Conservation (phyloP, 1,140 invertebrate species). For the Colletes latitarsis region DNA sequence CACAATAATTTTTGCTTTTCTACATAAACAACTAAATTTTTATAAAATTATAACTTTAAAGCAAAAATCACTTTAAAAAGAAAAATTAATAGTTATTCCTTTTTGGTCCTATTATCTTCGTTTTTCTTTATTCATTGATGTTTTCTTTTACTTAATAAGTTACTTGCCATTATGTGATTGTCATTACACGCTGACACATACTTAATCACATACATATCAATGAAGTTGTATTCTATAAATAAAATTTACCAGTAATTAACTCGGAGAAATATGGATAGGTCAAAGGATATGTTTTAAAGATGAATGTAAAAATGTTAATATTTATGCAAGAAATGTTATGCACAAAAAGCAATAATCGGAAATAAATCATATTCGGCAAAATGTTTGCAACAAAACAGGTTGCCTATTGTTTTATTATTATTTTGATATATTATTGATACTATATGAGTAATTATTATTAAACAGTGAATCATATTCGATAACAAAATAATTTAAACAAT, state of each 20-base stretch:
- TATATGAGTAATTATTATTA: neutral
- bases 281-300: constrained; percentile 12
- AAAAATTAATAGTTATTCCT: constrained; percentile 10
- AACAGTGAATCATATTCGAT: neutral
- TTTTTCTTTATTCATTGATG: neutral
- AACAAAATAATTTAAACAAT: neutral
- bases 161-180: constrained; percentile 33
- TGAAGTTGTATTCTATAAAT: constrained; percentile 15
- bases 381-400: constrained; percentile 9
- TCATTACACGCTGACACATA: constrained; percentile 10
- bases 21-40: neutral
- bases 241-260: constrained; percentile 11
- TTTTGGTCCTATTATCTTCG: neutral
- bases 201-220: neutral
- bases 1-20: constrained; percentile 7
- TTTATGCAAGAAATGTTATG: neutral
- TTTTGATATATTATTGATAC: neutral
- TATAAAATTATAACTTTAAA: neutral
- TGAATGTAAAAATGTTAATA: constrained; percentile 7
- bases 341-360: constrained; percentile 4
- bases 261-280: constrained; percentile 12
- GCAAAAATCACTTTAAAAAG: neutral
- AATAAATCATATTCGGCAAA: neutral
- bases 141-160: neutral
- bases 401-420: constrained; percentile 1